These are phyloP conservation scores for Baronia brevicornis DNA, from an alignment of 2,888 invertebrate species.

Conservation along the genomic window DNA sequence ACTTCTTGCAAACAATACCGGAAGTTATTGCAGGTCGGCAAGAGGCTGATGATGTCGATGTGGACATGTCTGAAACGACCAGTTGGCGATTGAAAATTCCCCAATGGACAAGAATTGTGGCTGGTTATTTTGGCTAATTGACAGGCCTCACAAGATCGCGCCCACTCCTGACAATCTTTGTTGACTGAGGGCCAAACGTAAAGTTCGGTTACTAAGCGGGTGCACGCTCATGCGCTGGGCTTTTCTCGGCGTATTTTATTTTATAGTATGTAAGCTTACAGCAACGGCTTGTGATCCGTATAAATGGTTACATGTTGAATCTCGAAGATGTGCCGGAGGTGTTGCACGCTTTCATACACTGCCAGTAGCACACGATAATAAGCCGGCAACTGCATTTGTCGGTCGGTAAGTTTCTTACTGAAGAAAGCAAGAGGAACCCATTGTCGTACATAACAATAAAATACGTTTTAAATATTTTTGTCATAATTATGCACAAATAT, in stretches of 20 bases:
- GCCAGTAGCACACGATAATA: slow-evolving; percentile 20
- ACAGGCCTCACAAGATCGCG: slow-evolving; percentile 14
- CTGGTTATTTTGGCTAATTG: slow-evolving; percentile 14
- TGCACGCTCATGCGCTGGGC: slow-evolving; percentile 21
- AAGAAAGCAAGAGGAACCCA: slow-evolving; percentile 22
- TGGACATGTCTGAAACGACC: slow-evolving; percentile 27
- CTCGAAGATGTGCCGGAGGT: slow-evolving; percentile 22
- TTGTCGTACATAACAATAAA: too few relatives aligned
- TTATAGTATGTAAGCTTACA: slow-evolving; percentile 17
- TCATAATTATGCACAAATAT: too few relatives aligned
- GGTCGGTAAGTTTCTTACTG: slow-evolving; percentile 16
- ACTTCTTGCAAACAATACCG: slow-evolving; percentile 21
- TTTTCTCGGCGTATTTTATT: slow-evolving; percentile 22
- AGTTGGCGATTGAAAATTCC: slow-evolving; percentile 6
- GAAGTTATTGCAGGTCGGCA: slow-evolving; percentile 13
- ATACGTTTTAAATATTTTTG: too few relatives aligned
- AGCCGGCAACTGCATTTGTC: slow-evolving; percentile 17
- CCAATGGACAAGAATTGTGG: slow-evolving; percentile 6
- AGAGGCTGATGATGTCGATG: slow-evolving; percentile 38
- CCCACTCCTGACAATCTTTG: too few relatives aligned
- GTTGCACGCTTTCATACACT: slow-evolving; percentile 20
- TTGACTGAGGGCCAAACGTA: slow-evolving; percentile 11
- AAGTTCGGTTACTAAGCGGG: slow-evolving; percentile 25
- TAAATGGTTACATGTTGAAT: slow-evolving; percentile 16
- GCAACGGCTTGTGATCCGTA: slow-evolving; percentile 21